Percentiles rank a stretch among this genome's conserved stretches.
These are phyloP conservation scores for Muntiacus muntjak DNA, from an alignment of 2,113 vertebrate species.

Conservation along the genomic window DNA sequence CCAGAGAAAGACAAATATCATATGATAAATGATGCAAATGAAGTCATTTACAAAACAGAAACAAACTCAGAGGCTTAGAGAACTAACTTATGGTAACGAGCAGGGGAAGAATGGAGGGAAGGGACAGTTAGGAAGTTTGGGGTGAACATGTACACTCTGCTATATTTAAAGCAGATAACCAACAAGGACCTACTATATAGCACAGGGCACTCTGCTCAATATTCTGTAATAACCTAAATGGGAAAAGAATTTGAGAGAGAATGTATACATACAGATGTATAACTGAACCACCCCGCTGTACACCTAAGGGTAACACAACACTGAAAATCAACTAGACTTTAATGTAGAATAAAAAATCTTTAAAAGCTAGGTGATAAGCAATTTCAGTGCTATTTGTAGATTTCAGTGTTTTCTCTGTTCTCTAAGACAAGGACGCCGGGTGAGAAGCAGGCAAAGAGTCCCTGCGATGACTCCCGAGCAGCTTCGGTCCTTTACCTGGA, in stretches of 20 bases:
- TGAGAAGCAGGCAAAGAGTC: fast-evolving
- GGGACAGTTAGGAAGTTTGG: fast-evolving
- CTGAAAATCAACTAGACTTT: background rate
- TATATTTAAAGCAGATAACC: background rate
- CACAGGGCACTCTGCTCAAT: background rate
- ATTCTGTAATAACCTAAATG: background rate
- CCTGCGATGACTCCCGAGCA: fast-evolving
- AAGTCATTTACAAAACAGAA: background rate
- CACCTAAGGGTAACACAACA: fast-evolving
- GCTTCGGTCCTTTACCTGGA: background rate
- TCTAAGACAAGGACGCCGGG: background rate
- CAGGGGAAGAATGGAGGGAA: background rate
- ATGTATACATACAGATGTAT: fast-evolving
- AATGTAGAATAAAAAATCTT: background rate
- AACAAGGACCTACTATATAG: fast-evolving
- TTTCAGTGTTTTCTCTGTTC: no score
- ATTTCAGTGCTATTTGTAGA: background rate
- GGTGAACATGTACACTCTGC: fast-evolving
- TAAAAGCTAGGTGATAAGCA: background rate
- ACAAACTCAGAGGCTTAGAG: background rate
- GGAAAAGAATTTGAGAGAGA: background rate
- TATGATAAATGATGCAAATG: fast-evolving
- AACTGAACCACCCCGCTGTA: fast-evolving
- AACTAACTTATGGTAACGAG: fast-evolving
- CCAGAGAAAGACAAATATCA: background rate